A percentile compares a stretch with the other conserved stretches of the same genome.
These are phyloP conservation scores for Nomada flava DNA, from an alignment of 2,888 invertebrate genomes.

Conservation along the genomic window DNA sequence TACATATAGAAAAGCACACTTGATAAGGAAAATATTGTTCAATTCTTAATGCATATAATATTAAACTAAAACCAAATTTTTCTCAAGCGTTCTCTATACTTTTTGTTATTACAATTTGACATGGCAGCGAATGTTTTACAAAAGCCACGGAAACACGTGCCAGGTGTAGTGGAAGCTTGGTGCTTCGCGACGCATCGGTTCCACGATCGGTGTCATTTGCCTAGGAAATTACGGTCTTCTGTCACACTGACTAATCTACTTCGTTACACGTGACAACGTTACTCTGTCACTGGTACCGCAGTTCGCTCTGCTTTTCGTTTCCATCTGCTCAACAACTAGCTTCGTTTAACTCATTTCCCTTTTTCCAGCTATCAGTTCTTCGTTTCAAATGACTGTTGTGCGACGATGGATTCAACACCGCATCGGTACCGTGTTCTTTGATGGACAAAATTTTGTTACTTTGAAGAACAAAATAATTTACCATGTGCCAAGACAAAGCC, in stretches of 20 bases:
- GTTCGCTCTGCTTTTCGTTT: conserved; percentile 54
- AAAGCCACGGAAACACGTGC: conserved; percentile 13
- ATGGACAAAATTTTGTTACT: too few species aligned
- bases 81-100: background rate
- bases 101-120: background rate
- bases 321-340: conserved; percentile 34
- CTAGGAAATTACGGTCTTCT: conserved; percentile 81
- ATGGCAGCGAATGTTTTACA: conserved; percentile 13
- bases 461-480: too few species aligned
- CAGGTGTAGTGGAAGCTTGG: conserved; percentile 24
- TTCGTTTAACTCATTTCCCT: conserved; percentile 65
- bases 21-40: too few species aligned
- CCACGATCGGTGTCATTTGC: conserved; percentile 82
- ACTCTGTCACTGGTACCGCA: conserved; percentile 79
- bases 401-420: background rate
- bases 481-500: too few species aligned
- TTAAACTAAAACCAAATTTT: background rate
- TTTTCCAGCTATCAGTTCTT: background rate
- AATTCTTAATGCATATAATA: too few species aligned
- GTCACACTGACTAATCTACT: conserved; percentile 82
- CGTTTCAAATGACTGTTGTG: too few species aligned
- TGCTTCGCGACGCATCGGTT: conserved; percentile 73
- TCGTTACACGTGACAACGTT: conserved; percentile 81
- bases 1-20: too few species aligned
- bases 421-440: too few species aligned